Conservation (phyloP, 2,113 vertebrate species). For the Nestor notabilis region DNA sequence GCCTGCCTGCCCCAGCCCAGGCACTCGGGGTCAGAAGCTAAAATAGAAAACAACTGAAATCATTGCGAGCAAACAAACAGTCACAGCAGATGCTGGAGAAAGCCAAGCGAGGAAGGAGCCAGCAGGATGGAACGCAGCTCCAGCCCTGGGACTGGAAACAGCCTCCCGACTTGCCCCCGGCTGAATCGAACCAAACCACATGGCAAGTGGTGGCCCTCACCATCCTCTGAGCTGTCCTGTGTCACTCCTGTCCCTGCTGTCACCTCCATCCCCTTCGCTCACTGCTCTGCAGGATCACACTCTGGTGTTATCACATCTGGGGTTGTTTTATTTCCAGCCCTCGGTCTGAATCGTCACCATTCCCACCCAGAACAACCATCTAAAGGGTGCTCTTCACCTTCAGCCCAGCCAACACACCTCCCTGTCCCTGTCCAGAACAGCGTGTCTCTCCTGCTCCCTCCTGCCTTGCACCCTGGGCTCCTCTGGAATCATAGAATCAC, state of each 20-base stretch:
- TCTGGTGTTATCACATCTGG: neutral
- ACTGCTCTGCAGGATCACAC: neutral
- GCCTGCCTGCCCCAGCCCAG: slow-evolving; percentile 57
- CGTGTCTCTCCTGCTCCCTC: neutral
- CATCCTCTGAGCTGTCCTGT: neutral
- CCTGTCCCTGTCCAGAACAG: neutral
- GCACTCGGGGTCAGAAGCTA: slow-evolving; percentile 55
- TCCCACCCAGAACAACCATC: neutral
- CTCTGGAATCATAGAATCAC: neutral
- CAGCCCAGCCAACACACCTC: neutral
- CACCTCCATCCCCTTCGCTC: neutral
- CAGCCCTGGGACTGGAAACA: slow-evolving; percentile 11
- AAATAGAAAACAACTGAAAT: slow-evolving; percentile 70
- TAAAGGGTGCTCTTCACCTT: neutral
- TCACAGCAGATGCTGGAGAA: slow-evolving; percentile 52
- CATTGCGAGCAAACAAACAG: slow-evolving; percentile 52
- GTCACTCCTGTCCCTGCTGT: neutral
- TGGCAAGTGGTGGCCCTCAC: neutral
- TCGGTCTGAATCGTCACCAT: neutral
- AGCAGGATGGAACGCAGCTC: neutral
- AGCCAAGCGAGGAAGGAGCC: slow-evolving; percentile 31
- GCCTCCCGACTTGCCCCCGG: neutral
- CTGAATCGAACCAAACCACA: neutral
- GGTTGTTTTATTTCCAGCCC: neutral
- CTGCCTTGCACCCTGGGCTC: neutral